Evolutionary conservation across 2,888 invertebrate species (phyloP), one percentile per base, ranked within the genome.

Genomic region (Sialis fuliginosa): DNA sequence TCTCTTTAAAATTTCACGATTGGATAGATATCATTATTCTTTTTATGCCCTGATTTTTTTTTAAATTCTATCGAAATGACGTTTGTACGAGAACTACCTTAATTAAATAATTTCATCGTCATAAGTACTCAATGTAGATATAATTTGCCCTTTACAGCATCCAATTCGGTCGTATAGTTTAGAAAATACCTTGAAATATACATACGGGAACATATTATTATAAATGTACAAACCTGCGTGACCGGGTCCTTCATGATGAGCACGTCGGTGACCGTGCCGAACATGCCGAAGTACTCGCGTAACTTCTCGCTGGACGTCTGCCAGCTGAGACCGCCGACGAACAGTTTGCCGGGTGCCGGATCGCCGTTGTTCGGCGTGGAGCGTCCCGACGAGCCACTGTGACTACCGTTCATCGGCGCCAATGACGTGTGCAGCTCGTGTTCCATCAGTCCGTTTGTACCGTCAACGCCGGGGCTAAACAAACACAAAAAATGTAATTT

Each of bases 231-330:
- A 70, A 90, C 90, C 85, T 89, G 89, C 53, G 90, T 90, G 37
- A 89, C 83, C 1, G 90, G 90, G 66, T 91, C 90, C 70, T 90
- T 90, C 90, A 91, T 90, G 59, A 91, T 90, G 52, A 90, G 77
- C 48, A 91, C 90, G 63, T 91, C 90, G 33, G 88, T 85, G 54
- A 91, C 89, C 5, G 83, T 81, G 49, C 91, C 91, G 58, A 89
- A 91, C 82, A 89, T 87, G 48, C 86, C 84, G 57, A 91, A 91
- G 66, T 91, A 91, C 58, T 90, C 89, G 57, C 86, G 72, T n/a
- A 91, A 76, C 65, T 89, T 91, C 64, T 91, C 90, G 48, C 86
- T 83, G 59, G 88, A 87, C 12, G 91, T 91, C 68, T 90, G 89
- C 90, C 90, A 91, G 64, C 89, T 89, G 51, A 91, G 77, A 0